Evolutionary conservation across 2,797 vertebrate genomes (phyloP).

Genomic region (Scarus forsteni): DNA sequence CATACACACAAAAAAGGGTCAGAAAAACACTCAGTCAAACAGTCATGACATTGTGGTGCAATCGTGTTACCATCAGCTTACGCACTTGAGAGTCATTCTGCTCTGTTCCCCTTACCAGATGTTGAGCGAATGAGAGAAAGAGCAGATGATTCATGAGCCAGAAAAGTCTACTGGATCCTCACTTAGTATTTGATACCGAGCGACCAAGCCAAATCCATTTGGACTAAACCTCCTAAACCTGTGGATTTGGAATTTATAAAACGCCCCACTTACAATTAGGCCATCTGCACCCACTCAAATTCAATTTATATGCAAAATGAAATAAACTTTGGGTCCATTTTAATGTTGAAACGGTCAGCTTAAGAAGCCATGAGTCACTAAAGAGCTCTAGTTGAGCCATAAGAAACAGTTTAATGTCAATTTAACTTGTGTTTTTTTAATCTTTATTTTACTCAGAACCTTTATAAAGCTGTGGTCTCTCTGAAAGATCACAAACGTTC

Average conservation of each 20-base stretch:
- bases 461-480: neutral
- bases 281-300: constrained; percentile 20
- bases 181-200: constrained; percentile 44
- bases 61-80: constrained; percentile 34
- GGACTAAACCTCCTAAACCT: constrained; percentile 42
- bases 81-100: constrained; percentile 21
- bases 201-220: constrained; percentile 52
- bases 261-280: constrained; percentile 55
- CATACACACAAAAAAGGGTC: constrained; percentile 49
- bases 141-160: constrained; percentile 57
- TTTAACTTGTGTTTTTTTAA: neutral
- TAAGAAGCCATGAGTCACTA: constrained; percentile 33
- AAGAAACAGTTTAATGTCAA: neutral
- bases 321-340: constrained; percentile 31
- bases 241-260: constrained; percentile 54
- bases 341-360: constrained; percentile 26
- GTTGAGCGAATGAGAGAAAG: constrained; percentile 64
- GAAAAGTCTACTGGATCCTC: constrained; percentile 46
- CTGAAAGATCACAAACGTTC: neutral
- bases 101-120: constrained; percentile 63
- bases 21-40: constrained; percentile 33
- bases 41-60: constrained; percentile 53
- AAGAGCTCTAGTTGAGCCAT: constrained; percentile 21
- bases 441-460: neutral
- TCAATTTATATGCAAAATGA: constrained; percentile 36